These are phyloP conservation scores for Parasteatoda tepidariorum DNA, from an alignment of 1,140 invertebrate species.

Conservation along the genomic window DNA sequence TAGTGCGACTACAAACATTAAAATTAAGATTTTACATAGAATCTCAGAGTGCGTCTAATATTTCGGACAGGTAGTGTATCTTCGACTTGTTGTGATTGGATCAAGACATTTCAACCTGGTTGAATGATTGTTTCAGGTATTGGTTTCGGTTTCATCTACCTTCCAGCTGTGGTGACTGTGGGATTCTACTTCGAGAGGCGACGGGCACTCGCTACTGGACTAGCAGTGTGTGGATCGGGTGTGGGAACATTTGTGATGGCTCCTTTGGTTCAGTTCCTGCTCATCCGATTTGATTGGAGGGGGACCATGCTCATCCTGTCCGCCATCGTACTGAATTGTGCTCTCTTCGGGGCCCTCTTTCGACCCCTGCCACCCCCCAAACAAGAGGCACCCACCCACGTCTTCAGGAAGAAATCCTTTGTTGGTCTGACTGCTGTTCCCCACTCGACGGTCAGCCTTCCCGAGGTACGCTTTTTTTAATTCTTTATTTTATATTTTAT, in stretches of 20 bases:
- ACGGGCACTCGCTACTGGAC: conserved; percentile 89
- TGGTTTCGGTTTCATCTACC: conserved; percentile 93
- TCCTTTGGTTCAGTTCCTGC: conserved; percentile 77
- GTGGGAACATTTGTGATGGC: conserved; percentile 87
- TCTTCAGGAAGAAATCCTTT: conserved; percentile 75
- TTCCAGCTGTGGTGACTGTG: conserved; percentile 94
- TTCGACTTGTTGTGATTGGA: no score
- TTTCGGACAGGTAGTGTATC: no score
- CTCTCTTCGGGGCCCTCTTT: conserved; percentile 86
- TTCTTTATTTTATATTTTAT: no score
- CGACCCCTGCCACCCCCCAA: conserved; percentile 70
- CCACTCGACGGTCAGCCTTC: conserved; percentile 19
- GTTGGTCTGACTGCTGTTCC: conserved; percentile 64
- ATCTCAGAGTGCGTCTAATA: no score
- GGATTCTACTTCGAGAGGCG: conserved; percentile 94
- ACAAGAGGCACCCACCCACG: neutral
- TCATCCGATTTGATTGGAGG: conserved; percentile 71
- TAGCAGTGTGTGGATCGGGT: conserved; percentile 94
- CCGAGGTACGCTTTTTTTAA: conserved; percentile 5
- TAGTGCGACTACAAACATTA: no score
- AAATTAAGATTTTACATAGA: no score
- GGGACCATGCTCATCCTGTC: conserved; percentile 81
- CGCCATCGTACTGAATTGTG: conserved; percentile 83
- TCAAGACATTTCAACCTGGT: no score
- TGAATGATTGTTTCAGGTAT: no score